Evolutionary conservation across 2,888 invertebrate species (phyloP), one percentile per base, ranked within the genome.

Genomic region (Volucella zonaria): DNA sequence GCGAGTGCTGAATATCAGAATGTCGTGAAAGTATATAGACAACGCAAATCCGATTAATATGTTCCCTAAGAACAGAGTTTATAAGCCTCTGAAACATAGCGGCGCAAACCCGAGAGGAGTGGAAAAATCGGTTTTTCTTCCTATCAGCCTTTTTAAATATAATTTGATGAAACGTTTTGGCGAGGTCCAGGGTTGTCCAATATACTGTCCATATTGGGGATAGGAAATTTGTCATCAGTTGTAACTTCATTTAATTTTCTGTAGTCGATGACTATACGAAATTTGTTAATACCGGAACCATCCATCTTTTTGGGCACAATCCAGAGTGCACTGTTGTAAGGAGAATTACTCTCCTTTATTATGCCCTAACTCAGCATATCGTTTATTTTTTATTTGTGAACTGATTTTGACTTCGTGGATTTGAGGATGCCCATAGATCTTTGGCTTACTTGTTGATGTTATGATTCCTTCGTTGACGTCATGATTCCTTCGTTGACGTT

Each of bases 141-240:
- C 66, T 66, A 42, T 82, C 76, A 8, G 10, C 51, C 15, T 64
- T 42, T 42, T 71, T 59, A 6, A 76, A 43, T 4, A 71, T 12
- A 38, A 76, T 67, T 43, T 82, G 82, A 15, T 82, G 82, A 15
- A 82, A 82, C 6, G 71, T 67, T 18, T 76, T 76, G 1, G 61
- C 76, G n/a, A 76, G 56, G 11, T 59, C 70, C 9, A 77, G 14
- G n/a, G 82, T 82, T 15, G 76, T 64, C 56, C 12, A 81, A 75
- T 42, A 77, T 54, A 11, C n/a, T 62, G 38, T 77, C 62, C 9
- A 78, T 78, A 18, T 71, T 31, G 31, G 31, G 31, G 31, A 31
- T 31, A 31, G 31, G 0, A 31, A 31, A 31, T 31, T 31, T 31
- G 31, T 31, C 6, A 0, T 31, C 31, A 31, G 4, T 31, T 31